A percentile compares a stretch with the other conserved stretches of the same genome.
phyloP scores from a whole-genome alignment of 2,888 invertebrate genomes.

The Liposcelis brunnea region DNA sequence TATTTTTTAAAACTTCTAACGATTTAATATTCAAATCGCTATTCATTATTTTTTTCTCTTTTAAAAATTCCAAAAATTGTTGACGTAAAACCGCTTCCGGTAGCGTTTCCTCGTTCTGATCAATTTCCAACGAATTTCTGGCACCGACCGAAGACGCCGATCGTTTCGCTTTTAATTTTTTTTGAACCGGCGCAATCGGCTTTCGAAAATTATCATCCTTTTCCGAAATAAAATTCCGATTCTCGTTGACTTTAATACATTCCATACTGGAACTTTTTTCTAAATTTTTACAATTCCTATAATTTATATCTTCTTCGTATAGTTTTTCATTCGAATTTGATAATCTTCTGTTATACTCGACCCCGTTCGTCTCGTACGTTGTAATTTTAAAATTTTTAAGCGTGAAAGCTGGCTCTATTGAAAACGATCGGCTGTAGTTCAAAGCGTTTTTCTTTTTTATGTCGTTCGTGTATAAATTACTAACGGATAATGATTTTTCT shows the following conservation, averaged over 20 bases:
- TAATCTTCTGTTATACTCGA: too few relatives aligned
- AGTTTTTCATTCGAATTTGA: too few relatives aligned
- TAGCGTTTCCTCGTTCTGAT: too few relatives aligned
- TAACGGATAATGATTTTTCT: constrained; percentile 5
- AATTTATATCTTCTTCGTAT: too few relatives aligned
- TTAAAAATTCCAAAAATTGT: constrained; percentile 4
- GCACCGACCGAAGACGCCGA: neutral
- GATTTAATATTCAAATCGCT: neutral
- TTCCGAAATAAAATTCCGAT: neutral
- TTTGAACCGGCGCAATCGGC: neutral
- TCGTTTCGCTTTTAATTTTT: neutral
- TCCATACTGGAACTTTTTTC: too few relatives aligned
- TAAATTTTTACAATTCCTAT: too few relatives aligned
- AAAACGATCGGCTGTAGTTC: constrained; percentile 3
- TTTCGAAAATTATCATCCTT: neutral
- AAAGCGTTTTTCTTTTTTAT: constrained; percentile 1
- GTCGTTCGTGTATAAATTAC: neutral
- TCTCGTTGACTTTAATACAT: neutral
- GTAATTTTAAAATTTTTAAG: constrained; percentile 5
- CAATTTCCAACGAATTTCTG: neutral
- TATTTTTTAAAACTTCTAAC: neutral
- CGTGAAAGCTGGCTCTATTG: neutral
- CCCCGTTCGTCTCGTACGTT: neutral
- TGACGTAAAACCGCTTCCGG: neutral
- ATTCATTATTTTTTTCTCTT: neutral